These are phyloP conservation scores for Diabrotica balteata DNA, from an alignment of 2,888 invertebrate species.

Conservation along the genomic window DNA sequence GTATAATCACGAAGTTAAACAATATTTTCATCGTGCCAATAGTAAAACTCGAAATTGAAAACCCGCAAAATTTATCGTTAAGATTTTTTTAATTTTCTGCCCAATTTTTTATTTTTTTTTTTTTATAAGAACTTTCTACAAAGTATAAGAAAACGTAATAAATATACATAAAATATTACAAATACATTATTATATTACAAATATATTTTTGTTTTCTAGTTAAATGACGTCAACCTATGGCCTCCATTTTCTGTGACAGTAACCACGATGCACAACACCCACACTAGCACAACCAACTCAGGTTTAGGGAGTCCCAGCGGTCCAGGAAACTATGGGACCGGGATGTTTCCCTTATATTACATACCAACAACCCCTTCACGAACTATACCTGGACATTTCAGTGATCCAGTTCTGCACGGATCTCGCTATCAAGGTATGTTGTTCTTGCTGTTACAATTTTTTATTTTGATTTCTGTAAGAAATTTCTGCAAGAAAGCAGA, in stretches of 20 bases:
- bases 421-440: slow-evolving; percentile 48
- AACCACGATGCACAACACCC: slow-evolving; percentile 55
- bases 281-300: slow-evolving; percentile 49
- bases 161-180: too few species aligned
- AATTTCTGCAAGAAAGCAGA: too few species aligned
- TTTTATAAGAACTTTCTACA: too few species aligned
- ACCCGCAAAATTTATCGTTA: too few species aligned
- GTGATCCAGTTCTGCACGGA: slow-evolving; percentile 26
- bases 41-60: too few species aligned
- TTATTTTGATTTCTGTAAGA: too few species aligned
- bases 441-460: not conserved
- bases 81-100: too few species aligned
- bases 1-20: not conserved
- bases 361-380: slow-evolving; percentile 60
- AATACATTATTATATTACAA: too few species aligned
- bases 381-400: slow-evolving; percentile 30
- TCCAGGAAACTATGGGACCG: slow-evolving; percentile 56
- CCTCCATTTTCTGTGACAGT: slow-evolving; percentile 67
- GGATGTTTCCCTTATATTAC: slow-evolving; percentile 67
- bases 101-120: too few species aligned
- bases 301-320: slow-evolving; percentile 42
- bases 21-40: not conserved
- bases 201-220: slow-evolving; percentile 39
- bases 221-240: slow-evolving; percentile 65
- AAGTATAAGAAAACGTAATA: too few species aligned